Evolutionary conservation across 2,888 invertebrate species (phyloP), one percentile per base, ranked within the genome.

Genomic region (Hedya salicella): DNA sequence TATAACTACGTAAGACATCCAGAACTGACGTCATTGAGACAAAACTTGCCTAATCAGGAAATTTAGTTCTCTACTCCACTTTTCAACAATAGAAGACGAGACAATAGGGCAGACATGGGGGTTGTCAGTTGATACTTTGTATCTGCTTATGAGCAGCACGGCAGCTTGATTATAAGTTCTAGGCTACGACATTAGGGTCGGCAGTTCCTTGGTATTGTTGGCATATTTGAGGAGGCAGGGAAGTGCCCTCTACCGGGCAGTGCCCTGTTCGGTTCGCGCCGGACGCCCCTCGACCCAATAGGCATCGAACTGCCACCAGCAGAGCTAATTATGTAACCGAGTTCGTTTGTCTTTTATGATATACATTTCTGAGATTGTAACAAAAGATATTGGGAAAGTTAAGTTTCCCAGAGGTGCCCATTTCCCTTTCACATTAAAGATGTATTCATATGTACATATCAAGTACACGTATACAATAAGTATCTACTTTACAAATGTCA

Each of bases 211-310:
- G 54, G 30, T 25, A 6, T 25, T 25, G 25, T 4, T 71, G 71
- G 76, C 77, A 73, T 74, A 77, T 80, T 85, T 77, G 77, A 87
- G 86, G 77, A 82, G 82, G 77, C 72, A 60, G 73, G 74, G 70
- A 73, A 88, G 87, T 68, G 85, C 86, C 74, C 88, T 89, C 73
- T 54, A 75, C 60, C 82, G 88, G 80, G 70, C 87, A 78, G 78
- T 80, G 81, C 78, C 79, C 82, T 74, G 70, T 72, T 75, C 66
- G 69, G 61, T 54, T 66, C 39, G 53, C 74, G 75, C 76, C 72
- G 75, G 69, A 64, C 74, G 73, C 78, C 82, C 77, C 88, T 87
- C 87, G 89, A 88, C 87, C 89, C 82, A 86, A 84, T 66, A 66
- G 54, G 49, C 54, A 54, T 61, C 48, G 54, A 53, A 66, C 53